Conservation (phyloP, 2,797 vertebrate genomes). For the Lateolabrax maculatus region DNA sequence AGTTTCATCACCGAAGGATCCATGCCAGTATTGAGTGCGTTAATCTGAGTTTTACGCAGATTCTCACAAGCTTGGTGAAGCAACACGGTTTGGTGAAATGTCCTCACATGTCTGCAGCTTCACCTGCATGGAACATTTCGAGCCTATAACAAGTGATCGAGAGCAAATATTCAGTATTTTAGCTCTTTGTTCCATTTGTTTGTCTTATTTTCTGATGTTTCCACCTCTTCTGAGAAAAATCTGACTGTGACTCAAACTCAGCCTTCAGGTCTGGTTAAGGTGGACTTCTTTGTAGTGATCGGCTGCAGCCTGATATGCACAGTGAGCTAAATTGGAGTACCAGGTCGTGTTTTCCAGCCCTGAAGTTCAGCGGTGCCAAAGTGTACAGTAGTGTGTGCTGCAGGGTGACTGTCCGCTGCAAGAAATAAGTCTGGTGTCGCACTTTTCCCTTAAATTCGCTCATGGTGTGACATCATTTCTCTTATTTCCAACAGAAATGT, state of each 20-base stretch:
- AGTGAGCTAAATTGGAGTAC: conserved; percentile 40
- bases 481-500: neutral
- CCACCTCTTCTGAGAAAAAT: neutral
- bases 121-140: neutral
- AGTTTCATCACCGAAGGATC: neutral
- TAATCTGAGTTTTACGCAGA: neutral
- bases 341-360: conserved; percentile 1
- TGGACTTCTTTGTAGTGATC: neutral
- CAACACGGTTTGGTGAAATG: neutral
- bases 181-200: neutral
- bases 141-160: neutral
- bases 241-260: neutral
- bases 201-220: neutral
- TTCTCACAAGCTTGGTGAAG: neutral
- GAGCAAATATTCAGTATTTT: neutral
- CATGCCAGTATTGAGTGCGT: neutral
- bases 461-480: neutral
- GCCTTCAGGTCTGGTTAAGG: neutral
- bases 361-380: conserved; percentile 30
- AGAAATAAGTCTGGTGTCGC: neutral
- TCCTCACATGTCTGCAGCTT: conserved; percentile 6
- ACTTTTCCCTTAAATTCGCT: neutral
- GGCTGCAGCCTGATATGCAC: conserved; percentile 28
- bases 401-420: neutral
- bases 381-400: conserved; percentile 29